phyloP scores from a whole-genome alignment of 2,888 invertebrate genomes.

The Zelleria hepariella region DNA sequence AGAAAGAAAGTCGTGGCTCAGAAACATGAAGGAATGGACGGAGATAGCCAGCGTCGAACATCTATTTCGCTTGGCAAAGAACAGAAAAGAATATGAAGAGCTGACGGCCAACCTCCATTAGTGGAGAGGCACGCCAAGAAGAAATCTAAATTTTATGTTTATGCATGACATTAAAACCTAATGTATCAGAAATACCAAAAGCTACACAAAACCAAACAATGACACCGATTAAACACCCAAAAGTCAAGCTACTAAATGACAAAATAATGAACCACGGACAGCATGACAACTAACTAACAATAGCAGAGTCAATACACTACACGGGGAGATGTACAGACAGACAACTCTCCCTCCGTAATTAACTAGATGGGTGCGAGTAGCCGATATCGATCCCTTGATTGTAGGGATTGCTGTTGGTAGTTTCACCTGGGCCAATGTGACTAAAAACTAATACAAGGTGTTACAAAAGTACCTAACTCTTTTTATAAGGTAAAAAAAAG shows the following conservation, averaged over 20 bases:
- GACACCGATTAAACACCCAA: not conserved
- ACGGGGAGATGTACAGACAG: not conserved
- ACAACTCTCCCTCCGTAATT: constrained; percentile 6
- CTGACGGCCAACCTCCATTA: no score
- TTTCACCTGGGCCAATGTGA: not conserved
- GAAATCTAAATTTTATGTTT: no score
- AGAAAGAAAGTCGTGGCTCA: no score
- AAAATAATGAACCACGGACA: not conserved
- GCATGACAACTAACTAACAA: constrained; percentile 7
- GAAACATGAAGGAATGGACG: no score
- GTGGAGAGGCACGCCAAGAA: no score
- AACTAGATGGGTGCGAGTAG: constrained; percentile 7
- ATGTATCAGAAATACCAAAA: not conserved
- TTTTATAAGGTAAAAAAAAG: no score
- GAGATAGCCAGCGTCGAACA: no score
- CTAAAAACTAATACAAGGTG: no score
- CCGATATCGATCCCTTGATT: not conserved
- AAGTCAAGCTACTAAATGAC: not conserved
- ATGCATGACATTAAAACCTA: no score
- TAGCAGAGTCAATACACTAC: constrained; percentile 11
- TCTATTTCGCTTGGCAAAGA: no score
- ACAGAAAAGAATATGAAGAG: no score
- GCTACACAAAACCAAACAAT: not conserved
- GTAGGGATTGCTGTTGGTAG: not conserved
- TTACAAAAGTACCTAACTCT: no score